Conservation (phyloP, 2,797 vertebrate species). For the Neosalanx taihuensis region DNA sequence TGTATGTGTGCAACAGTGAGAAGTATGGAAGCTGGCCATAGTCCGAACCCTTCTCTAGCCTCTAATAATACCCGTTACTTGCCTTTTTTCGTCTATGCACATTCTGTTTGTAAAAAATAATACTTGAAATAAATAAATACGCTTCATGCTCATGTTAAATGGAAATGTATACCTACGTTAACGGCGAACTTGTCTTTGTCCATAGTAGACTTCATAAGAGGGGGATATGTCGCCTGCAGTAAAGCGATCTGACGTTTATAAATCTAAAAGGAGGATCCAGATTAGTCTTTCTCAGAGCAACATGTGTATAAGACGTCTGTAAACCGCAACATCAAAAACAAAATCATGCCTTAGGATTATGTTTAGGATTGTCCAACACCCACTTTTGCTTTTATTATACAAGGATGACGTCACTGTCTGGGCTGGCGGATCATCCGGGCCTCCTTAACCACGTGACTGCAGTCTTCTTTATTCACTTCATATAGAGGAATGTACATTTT, state of each 20-base stretch:
- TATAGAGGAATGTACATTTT: neutral
- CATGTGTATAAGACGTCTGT: neutral
- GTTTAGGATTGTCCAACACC: neutral
- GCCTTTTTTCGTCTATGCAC: too few species aligned
- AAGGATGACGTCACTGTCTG: slow-evolving; percentile 2
- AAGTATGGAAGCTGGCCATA: too few species aligned
- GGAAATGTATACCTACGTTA: slow-evolving; percentile 57
- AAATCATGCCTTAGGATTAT: neutral
- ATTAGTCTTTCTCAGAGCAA: neutral
- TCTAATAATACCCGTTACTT: too few species aligned
- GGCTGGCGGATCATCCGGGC: slow-evolving; percentile 54
- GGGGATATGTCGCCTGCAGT: neutral
- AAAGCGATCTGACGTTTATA: neutral
- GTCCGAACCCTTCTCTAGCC: too few species aligned
- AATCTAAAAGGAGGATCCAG: neutral
- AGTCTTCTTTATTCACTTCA: slow-evolving; percentile 7
- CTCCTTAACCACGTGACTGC: slow-evolving; percentile 50
- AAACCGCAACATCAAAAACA: neutral
- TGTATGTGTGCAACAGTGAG: neutral
- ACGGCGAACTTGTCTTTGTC: slow-evolving; percentile 75
- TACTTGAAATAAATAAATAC: neutral
- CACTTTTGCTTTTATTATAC: neutral
- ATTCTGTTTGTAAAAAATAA: neutral
- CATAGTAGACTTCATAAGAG: slow-evolving; percentile 51
- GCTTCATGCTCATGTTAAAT: neutral